Evolutionary conservation across 2,113 vertebrate species (phyloP).

Genomic region (Cyanistes caeruleus): DNA sequence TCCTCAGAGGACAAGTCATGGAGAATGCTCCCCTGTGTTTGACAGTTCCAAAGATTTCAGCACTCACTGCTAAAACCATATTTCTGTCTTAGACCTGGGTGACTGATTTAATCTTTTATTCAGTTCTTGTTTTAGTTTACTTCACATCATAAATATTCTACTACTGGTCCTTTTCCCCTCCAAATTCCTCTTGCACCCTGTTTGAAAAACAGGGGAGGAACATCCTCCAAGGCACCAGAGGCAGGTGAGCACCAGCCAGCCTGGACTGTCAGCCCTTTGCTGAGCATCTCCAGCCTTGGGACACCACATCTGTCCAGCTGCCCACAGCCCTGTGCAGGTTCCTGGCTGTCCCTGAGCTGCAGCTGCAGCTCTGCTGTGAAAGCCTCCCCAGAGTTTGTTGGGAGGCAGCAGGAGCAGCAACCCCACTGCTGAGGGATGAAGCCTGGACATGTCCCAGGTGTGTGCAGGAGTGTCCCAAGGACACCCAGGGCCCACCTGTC

Average conservation of each 20-base stretch:
- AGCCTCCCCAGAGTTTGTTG: neutral
- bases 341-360: neutral
- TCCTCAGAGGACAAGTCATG: neutral
- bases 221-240: neutral
- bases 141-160: neutral
- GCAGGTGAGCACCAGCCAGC: neutral
- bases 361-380: neutral
- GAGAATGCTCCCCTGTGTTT: neutral
- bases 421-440: neutral
- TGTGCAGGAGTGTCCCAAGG: neutral
- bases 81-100: neutral
- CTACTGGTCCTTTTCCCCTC: neutral
- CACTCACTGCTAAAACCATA: neutral
- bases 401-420: neutral
- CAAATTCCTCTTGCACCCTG: neutral
- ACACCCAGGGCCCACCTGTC: neutral
- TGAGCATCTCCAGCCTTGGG: neutral
- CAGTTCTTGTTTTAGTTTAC: neutral
- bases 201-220: neutral
- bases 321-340: neutral
- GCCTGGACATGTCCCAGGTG: neutral
- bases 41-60: neutral
- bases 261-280: neutral
- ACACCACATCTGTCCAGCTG: neutral
- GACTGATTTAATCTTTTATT: neutral